Base-by-base conservation (phyloP, 2,113 vertebrate genomes). In the Aspiorhynchus laticeps region DNA sequence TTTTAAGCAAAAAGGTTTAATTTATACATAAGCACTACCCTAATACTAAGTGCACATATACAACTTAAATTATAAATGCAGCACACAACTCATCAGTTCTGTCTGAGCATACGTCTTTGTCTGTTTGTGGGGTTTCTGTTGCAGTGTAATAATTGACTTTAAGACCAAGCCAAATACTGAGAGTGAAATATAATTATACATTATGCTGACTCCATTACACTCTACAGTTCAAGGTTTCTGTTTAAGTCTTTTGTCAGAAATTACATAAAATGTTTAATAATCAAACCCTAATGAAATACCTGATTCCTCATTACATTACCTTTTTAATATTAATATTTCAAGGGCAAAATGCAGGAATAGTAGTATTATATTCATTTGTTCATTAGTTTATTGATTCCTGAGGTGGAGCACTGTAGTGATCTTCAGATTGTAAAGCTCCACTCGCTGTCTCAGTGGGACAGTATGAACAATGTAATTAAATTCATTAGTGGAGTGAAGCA, bases 381-480 rank as follows among this genome's bases (percentile, higher is more conserved):
- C 33, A 73, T 74, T 74, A 41, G 38, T 41, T 24, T 41, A 41
- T n/a, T 41, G 33, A 74, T 74, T 24, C 24, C 69, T 24, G 69
- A n/a, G 69, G 36, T 73, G 69, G 19, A 38, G 56, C 56, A n/a
- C 9, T 61, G 8, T 61, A 10, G 71, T 5, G 21, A 74, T 41
- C 36, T 74, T 41, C 36, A 74, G n/a, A 56, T 75, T 63, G 48
- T n/a, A 80, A 81, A 41, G 24, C 65, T 46, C 1, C 28, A 43
- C 48, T 86, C 12, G 6, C 5, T 19, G 43, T 24, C 36, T 59
- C n/a, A 31, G 78, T 36, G 43, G 65, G 11, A 46, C 48, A 7
- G 59, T 7, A 24, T 80, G 21, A 21, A 86, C 80, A 89, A 74
- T 76, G 67, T 76, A 80, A 89, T 88, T 79, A 88, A 61, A 65